phyloP scores from a whole-genome alignment of 2,888 invertebrate genomes.

The Griposia aprilina region DNA sequence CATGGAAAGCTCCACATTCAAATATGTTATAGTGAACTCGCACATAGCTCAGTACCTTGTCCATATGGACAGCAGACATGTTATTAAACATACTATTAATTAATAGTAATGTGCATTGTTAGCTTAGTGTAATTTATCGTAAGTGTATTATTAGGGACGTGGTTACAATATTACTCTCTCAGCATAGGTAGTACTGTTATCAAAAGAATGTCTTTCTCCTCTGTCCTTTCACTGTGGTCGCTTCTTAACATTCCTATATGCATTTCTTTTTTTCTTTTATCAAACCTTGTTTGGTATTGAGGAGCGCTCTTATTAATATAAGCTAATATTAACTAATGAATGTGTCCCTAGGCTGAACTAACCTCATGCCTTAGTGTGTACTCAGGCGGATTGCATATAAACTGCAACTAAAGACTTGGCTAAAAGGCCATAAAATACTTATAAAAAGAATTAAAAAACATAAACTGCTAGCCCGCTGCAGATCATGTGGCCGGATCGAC shows the following conservation, averaged over 20 bases:
- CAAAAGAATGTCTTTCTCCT: slow-evolving; percentile 74
- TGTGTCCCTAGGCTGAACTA: slow-evolving; percentile 70
- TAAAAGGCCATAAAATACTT: too few relatives aligned
- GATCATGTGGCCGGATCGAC: neutral
- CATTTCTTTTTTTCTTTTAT: slow-evolving; percentile 80
- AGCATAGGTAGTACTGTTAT: slow-evolving; percentile 77
- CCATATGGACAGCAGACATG: slow-evolving; percentile 83
- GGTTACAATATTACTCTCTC: slow-evolving; percentile 79
- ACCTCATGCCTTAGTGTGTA: slow-evolving; percentile 62
- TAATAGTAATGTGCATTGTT: slow-evolving; percentile 87
- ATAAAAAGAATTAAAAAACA: too few relatives aligned
- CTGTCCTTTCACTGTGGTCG: slow-evolving; percentile 85
- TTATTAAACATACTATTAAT: slow-evolving; percentile 82
- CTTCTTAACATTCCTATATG: slow-evolving; percentile 86
- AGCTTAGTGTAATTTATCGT: slow-evolving; percentile 88
- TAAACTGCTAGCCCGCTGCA: slow-evolving; percentile 3
- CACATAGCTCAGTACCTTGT: slow-evolving; percentile 87
- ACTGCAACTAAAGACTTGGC: too few relatives aligned
- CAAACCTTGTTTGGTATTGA: slow-evolving; percentile 69
- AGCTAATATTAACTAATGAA: slow-evolving; percentile 70
- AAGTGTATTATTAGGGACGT: slow-evolving; percentile 88
- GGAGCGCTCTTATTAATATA: slow-evolving; percentile 73
- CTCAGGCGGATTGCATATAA: slow-evolving; percentile 27
- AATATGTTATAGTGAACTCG: slow-evolving; percentile 77
- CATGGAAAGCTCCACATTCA: slow-evolving; percentile 77